Evolutionary conservation across 2,888 invertebrate species (phyloP).

Genomic region (Ectemnius continuus): DNA sequence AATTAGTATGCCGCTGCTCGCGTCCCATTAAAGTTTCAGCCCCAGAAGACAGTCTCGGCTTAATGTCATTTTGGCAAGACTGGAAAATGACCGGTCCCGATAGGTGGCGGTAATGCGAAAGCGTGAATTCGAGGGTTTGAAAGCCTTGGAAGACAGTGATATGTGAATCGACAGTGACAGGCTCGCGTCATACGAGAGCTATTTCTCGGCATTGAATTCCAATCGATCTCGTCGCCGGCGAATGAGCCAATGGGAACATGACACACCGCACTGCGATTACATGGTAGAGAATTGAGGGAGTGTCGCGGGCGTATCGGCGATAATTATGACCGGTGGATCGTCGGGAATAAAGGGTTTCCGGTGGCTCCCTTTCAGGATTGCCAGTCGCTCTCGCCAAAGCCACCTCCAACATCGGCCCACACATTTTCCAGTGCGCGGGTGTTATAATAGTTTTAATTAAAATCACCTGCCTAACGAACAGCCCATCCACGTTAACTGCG

Average conservation of each 20-base stretch:
- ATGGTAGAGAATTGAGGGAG: no score
- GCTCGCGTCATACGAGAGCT: no score
- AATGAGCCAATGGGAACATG: no score
- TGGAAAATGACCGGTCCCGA: background rate
- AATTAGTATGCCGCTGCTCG: no score
- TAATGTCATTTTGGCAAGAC: conserved; percentile 18
- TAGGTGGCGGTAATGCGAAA: no score
- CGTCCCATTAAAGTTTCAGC: conserved; percentile 5
- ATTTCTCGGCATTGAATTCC: no score
- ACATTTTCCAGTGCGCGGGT: conserved; percentile 6
- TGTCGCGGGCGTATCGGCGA: conserved; percentile 15
- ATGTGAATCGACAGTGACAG: no score
- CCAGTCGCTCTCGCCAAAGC: background rate
- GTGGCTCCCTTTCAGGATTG: background rate
- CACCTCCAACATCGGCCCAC: background rate
- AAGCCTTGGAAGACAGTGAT: no score
- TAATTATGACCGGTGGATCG: conserved; percentile 29
- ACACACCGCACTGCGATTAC: no score
- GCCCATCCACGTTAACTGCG: conserved; percentile 63
- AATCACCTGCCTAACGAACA: conserved; percentile 72
- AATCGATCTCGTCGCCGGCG: no score
- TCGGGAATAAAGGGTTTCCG: conserved; percentile 23
- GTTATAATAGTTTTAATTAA: conserved; percentile 72
- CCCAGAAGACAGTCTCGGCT: conserved; percentile 3
- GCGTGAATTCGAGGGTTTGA: no score